phyloP scores from a whole-genome alignment of 2,888 invertebrate genomes.

The Coelinius sp. region DNA sequence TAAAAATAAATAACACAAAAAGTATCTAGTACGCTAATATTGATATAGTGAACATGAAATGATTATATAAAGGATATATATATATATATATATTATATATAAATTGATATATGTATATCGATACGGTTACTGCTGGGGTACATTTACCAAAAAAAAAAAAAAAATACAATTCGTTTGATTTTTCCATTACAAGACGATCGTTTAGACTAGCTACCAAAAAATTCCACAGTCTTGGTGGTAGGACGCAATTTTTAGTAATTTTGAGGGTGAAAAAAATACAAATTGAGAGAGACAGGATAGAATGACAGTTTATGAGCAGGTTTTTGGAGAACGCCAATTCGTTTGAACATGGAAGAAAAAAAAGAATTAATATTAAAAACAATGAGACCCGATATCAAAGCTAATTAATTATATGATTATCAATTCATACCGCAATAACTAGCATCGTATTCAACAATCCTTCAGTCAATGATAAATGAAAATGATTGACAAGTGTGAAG shows the following conservation, averaged over 20 bases:
- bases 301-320: neutral
- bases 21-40: conserved; percentile 57
- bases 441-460: conserved; percentile 51
- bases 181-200: conserved; percentile 29
- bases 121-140: conserved; percentile 63
- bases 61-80: conserved; percentile 55
- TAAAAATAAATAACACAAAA: conserved; percentile 56
- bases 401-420: conserved; percentile 39
- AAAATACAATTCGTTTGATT: conserved; percentile 30
- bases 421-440: conserved; percentile 42
- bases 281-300: conserved; percentile 10
- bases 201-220: conserved; percentile 26
- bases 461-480: conserved; percentile 46
- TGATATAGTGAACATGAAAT: conserved; percentile 55
- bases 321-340: conserved; percentile 29
- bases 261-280: conserved; percentile 4
- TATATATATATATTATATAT: conserved; percentile 55
- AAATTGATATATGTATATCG: conserved; percentile 63
- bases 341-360: conserved; percentile 3
- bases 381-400: conserved; percentile 28
- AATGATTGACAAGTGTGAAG: conserved; percentile 37
- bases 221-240: conserved; percentile 21
- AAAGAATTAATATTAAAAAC: conserved; percentile 7
- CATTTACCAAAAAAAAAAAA: conserved; percentile 49
- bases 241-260: conserved; percentile 15